Conservation (phyloP, 2,888 invertebrate species). For the Ramazzottius varieornatus region DNA sequence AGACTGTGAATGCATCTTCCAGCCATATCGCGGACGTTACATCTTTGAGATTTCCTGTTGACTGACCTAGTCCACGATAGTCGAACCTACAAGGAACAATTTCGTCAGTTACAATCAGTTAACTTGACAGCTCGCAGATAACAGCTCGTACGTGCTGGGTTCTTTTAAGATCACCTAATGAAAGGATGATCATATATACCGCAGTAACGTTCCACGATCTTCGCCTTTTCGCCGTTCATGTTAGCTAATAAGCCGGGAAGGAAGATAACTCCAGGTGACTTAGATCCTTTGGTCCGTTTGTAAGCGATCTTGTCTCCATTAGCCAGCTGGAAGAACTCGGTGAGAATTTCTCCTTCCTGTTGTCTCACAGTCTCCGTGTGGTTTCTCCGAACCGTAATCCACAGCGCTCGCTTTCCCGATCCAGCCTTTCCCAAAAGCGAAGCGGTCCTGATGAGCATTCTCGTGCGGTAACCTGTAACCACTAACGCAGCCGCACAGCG, state of each 20-base stretch:
- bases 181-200: conserved; percentile 7
- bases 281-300: background rate
- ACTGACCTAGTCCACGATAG: conserved; percentile 10
- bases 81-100: conserved; percentile 9
- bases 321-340: background rate
- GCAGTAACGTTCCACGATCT: conserved; percentile 10
- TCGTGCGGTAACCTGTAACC: no score
- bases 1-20: conserved; percentile 8
- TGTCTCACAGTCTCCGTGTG: no score
- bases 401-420: no score
- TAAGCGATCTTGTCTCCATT: background rate
- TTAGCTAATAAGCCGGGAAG: conserved; percentile 10
- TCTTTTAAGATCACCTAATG: conserved; percentile 7
- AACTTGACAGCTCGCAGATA: background rate
- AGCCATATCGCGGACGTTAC: conserved; percentile 10
- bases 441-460: no score
- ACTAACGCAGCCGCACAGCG: no score
- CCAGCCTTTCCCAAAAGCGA: no score
- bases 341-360: background rate
- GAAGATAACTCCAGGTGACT: conserved; percentile 10
- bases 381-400: no score
- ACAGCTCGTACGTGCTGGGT: background rate
- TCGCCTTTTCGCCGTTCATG: conserved; percentile 10
- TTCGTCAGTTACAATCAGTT: no score
- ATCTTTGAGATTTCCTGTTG: conserved; percentile 8